A percentile compares a stretch with the other conserved stretches of the same genome.
Evolutionary conservation across 2,113 vertebrate genomes (phyloP).

Genomic region (Myotis brandtii): DNA sequence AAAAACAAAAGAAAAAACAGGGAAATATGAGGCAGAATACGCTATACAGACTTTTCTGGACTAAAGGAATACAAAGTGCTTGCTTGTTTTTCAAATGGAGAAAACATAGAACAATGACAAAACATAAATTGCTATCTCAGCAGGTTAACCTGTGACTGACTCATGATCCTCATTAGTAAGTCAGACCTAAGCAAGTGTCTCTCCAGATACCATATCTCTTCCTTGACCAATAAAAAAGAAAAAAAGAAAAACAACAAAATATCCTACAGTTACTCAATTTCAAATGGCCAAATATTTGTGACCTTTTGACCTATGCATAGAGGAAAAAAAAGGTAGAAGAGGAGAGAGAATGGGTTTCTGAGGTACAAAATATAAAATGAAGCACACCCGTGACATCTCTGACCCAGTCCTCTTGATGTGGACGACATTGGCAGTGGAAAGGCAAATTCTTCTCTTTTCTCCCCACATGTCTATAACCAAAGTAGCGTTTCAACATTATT

Average conservation of each 20-base stretch:
- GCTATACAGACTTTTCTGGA: not conserved
- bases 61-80: not conserved
- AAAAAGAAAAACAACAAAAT: not conserved
- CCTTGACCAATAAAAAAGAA: not conserved
- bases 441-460: not conserved
- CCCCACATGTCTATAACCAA: constrained; percentile 35
- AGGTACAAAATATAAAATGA: constrained; percentile 31
- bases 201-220: not conserved
- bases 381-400: not conserved
- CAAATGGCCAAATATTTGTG: not conserved
- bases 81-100: not conserved
- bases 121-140: not conserved
- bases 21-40: not conserved
- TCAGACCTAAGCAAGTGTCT: not conserved
- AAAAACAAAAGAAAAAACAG: not conserved
- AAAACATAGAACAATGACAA: not conserved
- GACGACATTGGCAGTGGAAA: not conserved
- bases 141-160: not conserved
- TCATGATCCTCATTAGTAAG: not conserved
- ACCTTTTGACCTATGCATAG: not conserved
- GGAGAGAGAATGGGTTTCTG: not conserved
- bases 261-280: not conserved
- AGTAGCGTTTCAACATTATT: constrained; percentile 59
- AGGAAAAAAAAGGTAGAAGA: too few relatives aligned
- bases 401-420: constrained; percentile 39